Conservation (phyloP, 1,140 invertebrate genomes). For the Aphelinus certus region DNA sequence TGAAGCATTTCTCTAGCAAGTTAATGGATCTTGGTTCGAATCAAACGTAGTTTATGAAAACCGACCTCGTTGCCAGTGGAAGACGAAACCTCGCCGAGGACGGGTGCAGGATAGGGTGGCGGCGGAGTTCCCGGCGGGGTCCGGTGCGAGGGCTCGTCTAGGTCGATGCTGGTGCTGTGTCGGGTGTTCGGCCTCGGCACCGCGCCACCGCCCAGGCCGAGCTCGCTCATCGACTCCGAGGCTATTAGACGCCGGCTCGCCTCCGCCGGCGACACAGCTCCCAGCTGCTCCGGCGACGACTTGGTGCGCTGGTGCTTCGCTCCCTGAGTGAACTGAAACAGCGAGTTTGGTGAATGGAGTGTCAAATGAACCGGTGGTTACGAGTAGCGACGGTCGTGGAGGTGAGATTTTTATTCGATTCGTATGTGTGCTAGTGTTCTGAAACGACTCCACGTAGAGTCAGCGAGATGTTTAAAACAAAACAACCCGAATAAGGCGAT, state of each 20-base stretch:
- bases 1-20: too few relatives aligned
- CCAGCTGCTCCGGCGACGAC: constrained; percentile 75
- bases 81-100: constrained; percentile 55
- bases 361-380: too few relatives aligned
- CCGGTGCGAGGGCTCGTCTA: constrained; percentile 57
- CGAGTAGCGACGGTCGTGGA: too few relatives aligned
- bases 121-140: constrained; percentile 88
- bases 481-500: too few relatives aligned
- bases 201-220: constrained; percentile 63
- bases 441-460: too few relatives aligned
- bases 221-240: constrained; percentile 72
- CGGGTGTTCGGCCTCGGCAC: constrained; percentile 15
- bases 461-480: too few relatives aligned
- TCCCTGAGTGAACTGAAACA: constrained; percentile 59
- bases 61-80: constrained; percentile 58
- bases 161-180: constrained; percentile 50
- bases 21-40: too few relatives aligned
- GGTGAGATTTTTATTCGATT: too few relatives aligned
- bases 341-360: too few relatives aligned
- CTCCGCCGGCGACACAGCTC: constrained; percentile 63
- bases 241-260: constrained; percentile 67
- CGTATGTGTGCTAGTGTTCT: too few relatives aligned
- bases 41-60: too few relatives aligned
- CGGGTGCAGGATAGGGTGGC: constrained; percentile 77
- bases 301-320: constrained; percentile 75